phyloP scores from a whole-genome alignment of 2,797 vertebrate species.

The Oceanodroma leucorhoa region DNA sequence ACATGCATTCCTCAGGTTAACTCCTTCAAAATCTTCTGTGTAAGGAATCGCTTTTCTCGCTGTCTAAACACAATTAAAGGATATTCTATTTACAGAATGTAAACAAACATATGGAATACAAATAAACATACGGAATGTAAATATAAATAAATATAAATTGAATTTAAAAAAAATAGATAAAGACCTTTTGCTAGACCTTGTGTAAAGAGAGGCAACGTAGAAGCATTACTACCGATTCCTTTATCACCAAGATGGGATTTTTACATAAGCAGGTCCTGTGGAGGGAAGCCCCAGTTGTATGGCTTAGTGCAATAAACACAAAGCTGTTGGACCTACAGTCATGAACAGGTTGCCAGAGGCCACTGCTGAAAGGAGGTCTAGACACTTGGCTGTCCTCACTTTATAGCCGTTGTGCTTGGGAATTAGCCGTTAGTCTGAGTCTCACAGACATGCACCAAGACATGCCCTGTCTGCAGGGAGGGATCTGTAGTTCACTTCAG shows the following conservation, averaged over 20 bases:
- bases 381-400: not conserved
- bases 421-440: no score
- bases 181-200: not conserved
- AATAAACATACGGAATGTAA: not conserved
- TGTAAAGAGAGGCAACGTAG: accelerated
- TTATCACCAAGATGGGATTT: not conserved
- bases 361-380: not conserved
- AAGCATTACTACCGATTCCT: not conserved
- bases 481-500: not conserved
- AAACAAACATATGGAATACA: not conserved
- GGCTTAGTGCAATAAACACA: no score
- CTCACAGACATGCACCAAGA: accelerated
- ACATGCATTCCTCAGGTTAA: not conserved
- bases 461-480: not conserved
- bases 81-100: not conserved
- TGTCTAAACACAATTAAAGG: not conserved
- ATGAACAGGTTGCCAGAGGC: not conserved
- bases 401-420: not conserved
- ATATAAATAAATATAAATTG: not conserved
- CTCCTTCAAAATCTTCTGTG: no score
- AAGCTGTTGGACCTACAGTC: not conserved
- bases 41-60: not conserved
- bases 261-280: no score
- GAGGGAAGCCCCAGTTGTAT: not conserved
- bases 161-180: not conserved